phyloP scores from a whole-genome alignment of 2,888 invertebrate genomes.

The Drosophila leonis region DNA sequence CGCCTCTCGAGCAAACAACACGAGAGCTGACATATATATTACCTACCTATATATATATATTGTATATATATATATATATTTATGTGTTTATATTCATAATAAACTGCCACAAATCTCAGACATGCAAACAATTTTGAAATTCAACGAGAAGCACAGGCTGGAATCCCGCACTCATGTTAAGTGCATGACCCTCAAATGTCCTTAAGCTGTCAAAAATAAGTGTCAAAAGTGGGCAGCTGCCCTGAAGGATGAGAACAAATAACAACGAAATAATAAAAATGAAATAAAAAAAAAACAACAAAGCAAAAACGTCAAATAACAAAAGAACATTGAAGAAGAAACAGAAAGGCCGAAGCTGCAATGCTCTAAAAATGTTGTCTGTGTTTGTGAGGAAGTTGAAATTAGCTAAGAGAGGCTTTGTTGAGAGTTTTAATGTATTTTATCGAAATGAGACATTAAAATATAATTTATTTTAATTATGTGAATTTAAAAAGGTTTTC shows the following conservation, averaged over 20 bases:
- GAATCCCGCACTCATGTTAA: slow-evolving; percentile 28
- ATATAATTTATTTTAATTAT: no score
- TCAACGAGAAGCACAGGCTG: slow-evolving; percentile 9
- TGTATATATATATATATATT: neutral
- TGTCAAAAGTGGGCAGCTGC: slow-evolving; percentile 60
- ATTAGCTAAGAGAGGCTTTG: neutral
- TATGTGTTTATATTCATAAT: slow-evolving; percentile 49
- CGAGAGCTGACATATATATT: neutral
- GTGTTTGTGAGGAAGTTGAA: no score
- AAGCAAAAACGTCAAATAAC: slow-evolving; percentile 13
- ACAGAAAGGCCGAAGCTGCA: neutral
- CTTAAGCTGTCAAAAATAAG: slow-evolving; percentile 77
- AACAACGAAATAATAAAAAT: slow-evolving; percentile 62
- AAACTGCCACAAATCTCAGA: slow-evolving; percentile 69
- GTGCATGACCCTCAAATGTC: slow-evolving; percentile 76
- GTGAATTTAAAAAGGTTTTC: no score
- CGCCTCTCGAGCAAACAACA: slow-evolving; percentile 24
- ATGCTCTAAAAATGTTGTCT: neutral
- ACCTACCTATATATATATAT: neutral
- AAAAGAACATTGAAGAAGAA: neutral
- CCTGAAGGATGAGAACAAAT: slow-evolving; percentile 32
- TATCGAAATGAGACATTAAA: no score
- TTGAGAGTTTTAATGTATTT: neutral
- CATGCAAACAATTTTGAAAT: slow-evolving; percentile 57
- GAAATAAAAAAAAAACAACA: slow-evolving; percentile 23